Evolutionary conservation across 2,113 vertebrate species (phyloP).

Genomic region (Phylloscopus whistleri): DNA sequence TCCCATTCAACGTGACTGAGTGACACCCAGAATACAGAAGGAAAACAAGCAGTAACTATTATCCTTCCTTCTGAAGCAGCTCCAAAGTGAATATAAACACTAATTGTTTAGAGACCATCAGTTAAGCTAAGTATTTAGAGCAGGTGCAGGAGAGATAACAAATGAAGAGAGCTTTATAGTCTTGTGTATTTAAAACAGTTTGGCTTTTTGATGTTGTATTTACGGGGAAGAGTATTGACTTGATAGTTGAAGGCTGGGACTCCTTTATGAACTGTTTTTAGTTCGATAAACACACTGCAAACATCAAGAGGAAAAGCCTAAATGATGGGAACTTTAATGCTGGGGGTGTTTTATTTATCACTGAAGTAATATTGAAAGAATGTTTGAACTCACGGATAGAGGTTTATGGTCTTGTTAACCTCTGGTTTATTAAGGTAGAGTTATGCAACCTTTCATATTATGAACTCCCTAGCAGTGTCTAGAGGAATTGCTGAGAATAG

Average conservation of each 20-base stretch:
- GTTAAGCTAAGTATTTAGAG: conserved; percentile 17
- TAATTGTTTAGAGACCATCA: conserved; percentile 24
- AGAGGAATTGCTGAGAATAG: neutral
- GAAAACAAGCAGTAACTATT: conserved; percentile 35
- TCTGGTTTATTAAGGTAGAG: neutral
- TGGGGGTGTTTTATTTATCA: neutral
- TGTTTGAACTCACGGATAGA: neutral
- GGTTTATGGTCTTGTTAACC: conserved; percentile 16
- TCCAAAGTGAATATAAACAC: conserved; percentile 33
- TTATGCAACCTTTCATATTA: neutral
- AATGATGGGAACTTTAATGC: neutral
- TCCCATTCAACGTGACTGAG: neutral
- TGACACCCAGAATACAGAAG: neutral
- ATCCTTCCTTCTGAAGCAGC: conserved; percentile 19
- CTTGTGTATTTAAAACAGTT: neutral
- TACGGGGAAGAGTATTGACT: neutral
- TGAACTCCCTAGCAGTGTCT: neutral
- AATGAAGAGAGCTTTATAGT: conserved; percentile 14
- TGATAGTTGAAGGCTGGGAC: neutral
- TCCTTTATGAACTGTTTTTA: neutral
- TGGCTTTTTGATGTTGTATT: conserved; percentile 14
- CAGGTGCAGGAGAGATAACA: conserved; percentile 30
- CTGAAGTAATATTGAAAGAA: neutral
- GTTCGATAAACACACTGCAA: too few species aligned
- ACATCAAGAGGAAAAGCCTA: neutral